These are phyloP conservation scores for Epinephelus awoara DNA, from an alignment of 2,797 vertebrate species.

Conservation along the genomic window DNA sequence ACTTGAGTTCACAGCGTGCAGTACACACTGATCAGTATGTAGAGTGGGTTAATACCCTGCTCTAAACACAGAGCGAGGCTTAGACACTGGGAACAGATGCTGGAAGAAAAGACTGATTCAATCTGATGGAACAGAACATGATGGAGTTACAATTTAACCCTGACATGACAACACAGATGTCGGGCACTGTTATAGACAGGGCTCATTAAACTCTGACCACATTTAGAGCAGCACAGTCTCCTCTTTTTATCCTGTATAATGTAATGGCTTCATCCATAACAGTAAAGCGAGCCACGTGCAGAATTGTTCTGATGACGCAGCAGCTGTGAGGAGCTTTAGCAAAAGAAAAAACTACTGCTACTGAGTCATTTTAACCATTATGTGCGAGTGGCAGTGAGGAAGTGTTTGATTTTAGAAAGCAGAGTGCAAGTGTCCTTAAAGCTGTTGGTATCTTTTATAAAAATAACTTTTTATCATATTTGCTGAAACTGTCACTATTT, in stretches of 20 bases:
- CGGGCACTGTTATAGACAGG: background rate
- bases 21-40: conserved; percentile 12
- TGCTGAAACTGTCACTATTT: no score
- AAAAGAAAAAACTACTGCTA: background rate
- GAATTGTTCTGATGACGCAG: conserved; percentile 12
- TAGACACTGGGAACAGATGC: background rate
- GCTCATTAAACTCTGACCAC: background rate
- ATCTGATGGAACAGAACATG: conserved; percentile 8
- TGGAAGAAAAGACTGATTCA: background rate
- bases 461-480: background rate
- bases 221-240: background rate
- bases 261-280: background rate
- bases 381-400: background rate
- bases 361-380: background rate
- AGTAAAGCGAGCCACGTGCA: background rate
- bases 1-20: conserved; percentile 1
- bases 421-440: background rate
- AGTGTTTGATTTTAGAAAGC: no score
- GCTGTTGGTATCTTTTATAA: no score
- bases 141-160: conserved; percentile 6
- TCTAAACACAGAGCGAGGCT: background rate
- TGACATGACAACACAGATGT: conserved; percentile 1
- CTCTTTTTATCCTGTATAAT: background rate
- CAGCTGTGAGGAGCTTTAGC: background rate
- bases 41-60: background rate